phyloP scores from a whole-genome alignment of 2,888 invertebrate species.

The Lasius fuliginosus region DNA sequence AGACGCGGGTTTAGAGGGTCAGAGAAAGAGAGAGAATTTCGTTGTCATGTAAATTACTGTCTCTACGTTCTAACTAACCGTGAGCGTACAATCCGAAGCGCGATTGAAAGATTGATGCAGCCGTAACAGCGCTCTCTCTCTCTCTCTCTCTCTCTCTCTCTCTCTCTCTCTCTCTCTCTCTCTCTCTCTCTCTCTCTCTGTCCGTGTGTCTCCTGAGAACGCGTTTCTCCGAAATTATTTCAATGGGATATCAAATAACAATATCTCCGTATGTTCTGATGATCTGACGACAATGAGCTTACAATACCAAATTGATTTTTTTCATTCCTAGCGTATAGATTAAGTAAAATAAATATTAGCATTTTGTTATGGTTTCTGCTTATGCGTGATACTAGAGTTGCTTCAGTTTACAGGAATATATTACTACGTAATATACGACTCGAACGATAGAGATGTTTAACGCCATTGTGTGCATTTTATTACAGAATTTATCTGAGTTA shows the following conservation, averaged over 20 bases:
- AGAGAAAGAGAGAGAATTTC: conserved; percentile 78
- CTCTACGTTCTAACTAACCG: conserved; percentile 76
- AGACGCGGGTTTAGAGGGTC: conserved; percentile 77
- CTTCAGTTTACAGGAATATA: neutral
- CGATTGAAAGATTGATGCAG: conserved; percentile 65
- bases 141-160: neutral
- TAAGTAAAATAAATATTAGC: neutral
- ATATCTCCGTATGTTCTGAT: conserved; percentile 44
- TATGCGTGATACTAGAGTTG: neutral
- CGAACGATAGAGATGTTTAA: neutral
- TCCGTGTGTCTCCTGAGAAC: conserved; percentile 29
- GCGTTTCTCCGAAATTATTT: conserved; percentile 53
- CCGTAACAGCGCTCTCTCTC: conserved; percentile 17
- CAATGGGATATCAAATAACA: conserved; percentile 69
- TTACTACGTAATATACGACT: neutral
- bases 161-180: neutral
- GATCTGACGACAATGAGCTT: neutral
- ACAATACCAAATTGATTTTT: neutral
- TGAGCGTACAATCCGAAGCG: conserved; percentile 63
- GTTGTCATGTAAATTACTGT: conserved; percentile 85
- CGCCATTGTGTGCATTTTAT: neutral
- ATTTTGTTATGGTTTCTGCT: neutral
- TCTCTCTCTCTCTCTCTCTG: neutral
- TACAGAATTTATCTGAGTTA: conserved; percentile 16
- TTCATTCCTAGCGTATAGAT: neutral